phyloP scores from a whole-genome alignment of 1,140 invertebrate species.

The Pseudomyrmex pallidus region DNA sequence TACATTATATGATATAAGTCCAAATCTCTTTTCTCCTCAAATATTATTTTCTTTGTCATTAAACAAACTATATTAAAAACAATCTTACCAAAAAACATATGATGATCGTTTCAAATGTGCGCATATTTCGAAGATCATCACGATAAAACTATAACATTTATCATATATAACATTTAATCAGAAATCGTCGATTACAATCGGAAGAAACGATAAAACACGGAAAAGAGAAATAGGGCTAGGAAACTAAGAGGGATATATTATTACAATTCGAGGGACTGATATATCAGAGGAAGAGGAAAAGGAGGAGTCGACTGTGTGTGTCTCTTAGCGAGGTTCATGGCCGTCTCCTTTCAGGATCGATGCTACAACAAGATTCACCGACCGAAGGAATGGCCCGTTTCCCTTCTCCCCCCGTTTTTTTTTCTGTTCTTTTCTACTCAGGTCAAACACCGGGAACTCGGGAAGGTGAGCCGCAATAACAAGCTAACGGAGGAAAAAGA shows the following conservation, averaged over 20 bases:
- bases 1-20: too few relatives aligned
- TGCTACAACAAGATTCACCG: conserved; percentile 65
- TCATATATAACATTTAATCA: background rate
- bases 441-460: background rate
- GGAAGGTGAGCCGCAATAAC: conserved; percentile 18
- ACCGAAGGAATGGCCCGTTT: background rate
- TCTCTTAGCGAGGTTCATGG: conserved; percentile 68
- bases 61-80: too few relatives aligned
- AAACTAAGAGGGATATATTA: conserved; percentile 2
- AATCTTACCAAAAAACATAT: background rate
- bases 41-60: too few relatives aligned
- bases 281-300: conserved; percentile 12
- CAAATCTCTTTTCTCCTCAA: too few relatives aligned
- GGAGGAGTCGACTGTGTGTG: conserved; percentile 39
- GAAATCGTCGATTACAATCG: conserved; percentile 19
- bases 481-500: conserved; percentile 9
- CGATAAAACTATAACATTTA: background rate
- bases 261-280: conserved; percentile 32
- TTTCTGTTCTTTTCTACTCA: conserved; percentile 10
- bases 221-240: conserved; percentile 4
- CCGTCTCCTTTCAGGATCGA: conserved; percentile 66
- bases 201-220: background rate
- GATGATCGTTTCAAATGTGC: background rate
- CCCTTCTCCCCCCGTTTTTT: conserved; percentile 1
- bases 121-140: background rate